These are phyloP conservation scores for Eufriesea mexicana DNA, from an alignment of 1,140 invertebrate genomes.

Conservation along the genomic window DNA sequence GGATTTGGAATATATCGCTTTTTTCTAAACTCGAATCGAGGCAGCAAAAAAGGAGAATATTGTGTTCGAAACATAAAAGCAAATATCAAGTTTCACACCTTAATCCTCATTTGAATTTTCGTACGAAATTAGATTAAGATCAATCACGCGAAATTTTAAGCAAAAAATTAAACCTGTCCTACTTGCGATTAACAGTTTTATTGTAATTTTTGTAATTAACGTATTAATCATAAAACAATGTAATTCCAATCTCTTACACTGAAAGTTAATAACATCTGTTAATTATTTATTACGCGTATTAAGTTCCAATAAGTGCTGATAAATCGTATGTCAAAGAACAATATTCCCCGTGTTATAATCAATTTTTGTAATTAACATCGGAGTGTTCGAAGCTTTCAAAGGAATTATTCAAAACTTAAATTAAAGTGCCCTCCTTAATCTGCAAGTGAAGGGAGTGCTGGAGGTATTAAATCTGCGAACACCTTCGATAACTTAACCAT, in stretches of 20 bases:
- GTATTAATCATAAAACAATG: too few relatives aligned
- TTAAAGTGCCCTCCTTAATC: neutral
- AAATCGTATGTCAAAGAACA: neutral
- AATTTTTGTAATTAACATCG: neutral
- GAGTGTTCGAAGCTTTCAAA: neutral
- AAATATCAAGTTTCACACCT: neutral
- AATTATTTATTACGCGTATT: neutral
- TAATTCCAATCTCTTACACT: too few relatives aligned
- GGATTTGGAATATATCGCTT: neutral
- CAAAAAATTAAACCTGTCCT: neutral
- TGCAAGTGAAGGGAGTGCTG: too few relatives aligned
- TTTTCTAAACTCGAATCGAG: neutral
- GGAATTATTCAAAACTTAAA: neutral
- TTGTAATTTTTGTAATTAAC: too few relatives aligned
- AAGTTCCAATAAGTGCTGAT: neutral
- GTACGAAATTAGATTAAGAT: neutral
- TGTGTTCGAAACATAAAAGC: neutral
- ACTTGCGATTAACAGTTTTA: too few relatives aligned
- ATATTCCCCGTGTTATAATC: neutral
- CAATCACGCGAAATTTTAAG: too few relatives aligned
- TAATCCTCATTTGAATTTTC: neutral
- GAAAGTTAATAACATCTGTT: too few relatives aligned
- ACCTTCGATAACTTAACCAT: slow-evolving; percentile 18
- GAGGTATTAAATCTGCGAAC: slow-evolving; percentile 27
- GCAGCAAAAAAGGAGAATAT: neutral